Evolutionary conservation across 2,797 vertebrate species (phyloP), one percentile per base, ranked within the genome.

Genomic region (Phrynocephalus vlangalii): DNA sequence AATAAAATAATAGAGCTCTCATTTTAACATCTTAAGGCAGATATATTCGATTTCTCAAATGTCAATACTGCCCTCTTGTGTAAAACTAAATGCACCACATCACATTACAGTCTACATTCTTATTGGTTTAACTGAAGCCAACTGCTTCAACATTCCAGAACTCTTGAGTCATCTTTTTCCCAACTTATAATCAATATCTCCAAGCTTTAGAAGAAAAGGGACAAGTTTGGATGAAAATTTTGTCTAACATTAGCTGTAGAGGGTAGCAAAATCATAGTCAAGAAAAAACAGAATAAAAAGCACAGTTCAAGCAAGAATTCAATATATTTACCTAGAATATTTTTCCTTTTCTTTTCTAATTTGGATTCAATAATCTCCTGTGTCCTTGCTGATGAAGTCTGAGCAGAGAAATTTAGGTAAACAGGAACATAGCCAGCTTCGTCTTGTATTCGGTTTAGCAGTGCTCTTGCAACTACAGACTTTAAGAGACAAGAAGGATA

Each of bases 301-400:
- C 87, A 84, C 50, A 79, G 83, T 48, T 84, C 38, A 90, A 82
- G 67, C 86, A 83, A 24, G 87, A 89, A 56, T 30, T 87, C 30
- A 76, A 71, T 81, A 22, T 78, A 87, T 93, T 95, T 95, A 97
- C 97, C 97, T 90, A 98, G 94, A 71, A 98, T 93, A 85, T 98
- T 98, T 93, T 97, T 99, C 90, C 97, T 96, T 94, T 97, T 98
- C 92, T 97, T 98, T 94, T 98, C 97, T 92, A 98, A 91, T 92
- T 98, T 98, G 85, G 97, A 98, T 94, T 98, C 98, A 86, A 98
- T 97, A 83, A 98, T 98, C 92, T 98, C 97, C 94, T 98, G 97
- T 3, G 97, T 98, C 81, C 97, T 96, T 76, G 96, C 91, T 0
- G 98, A 98, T n/a, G 97, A 97, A 4, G 97, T 98, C 92, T 98